Conservation (phyloP, 2,113 vertebrate species). For the Neogale vison region DNA sequence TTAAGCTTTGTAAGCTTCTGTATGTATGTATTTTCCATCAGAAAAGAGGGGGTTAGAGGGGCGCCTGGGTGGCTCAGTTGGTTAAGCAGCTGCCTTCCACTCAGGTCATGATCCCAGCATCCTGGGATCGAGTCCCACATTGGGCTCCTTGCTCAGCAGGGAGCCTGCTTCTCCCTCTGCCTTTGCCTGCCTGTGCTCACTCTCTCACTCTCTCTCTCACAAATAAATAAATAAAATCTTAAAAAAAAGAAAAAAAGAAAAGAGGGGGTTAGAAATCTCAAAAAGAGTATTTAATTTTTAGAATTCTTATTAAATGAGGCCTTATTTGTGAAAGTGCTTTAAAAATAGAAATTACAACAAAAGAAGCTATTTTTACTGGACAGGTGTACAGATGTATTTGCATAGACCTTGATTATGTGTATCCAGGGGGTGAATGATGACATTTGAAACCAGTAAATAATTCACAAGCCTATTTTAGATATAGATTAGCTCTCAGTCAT, state of each 20-base stretch:
- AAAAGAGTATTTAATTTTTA: not conserved
- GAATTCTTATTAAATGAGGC: slow-evolving; percentile 18
- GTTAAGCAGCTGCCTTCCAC: too few relatives aligned
- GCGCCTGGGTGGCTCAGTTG: too few relatives aligned
- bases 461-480: slow-evolving; percentile 13
- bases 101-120: too few relatives aligned
- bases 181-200: too few relatives aligned
- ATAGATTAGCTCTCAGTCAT: not conserved
- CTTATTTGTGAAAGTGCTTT: slow-evolving; percentile 19
- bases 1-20: not conserved
- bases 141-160: too few relatives aligned
- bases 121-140: too few relatives aligned
- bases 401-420: not conserved
- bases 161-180: too few relatives aligned
- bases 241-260: slow-evolving; percentile 34
- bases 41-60: slow-evolving; percentile 18
- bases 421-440: not conserved
- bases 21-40: slow-evolving; percentile 17
- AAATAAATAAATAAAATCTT: too few relatives aligned
- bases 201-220: too few relatives aligned
- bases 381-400: slow-evolving; percentile 29
- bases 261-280: not conserved
- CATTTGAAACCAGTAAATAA: slow-evolving; percentile 26
- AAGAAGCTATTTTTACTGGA: not conserved
- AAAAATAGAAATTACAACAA: slow-evolving; percentile 42